phyloP scores from a whole-genome alignment of 2,888 invertebrate species.

The Dermolepida albohirtum region DNA sequence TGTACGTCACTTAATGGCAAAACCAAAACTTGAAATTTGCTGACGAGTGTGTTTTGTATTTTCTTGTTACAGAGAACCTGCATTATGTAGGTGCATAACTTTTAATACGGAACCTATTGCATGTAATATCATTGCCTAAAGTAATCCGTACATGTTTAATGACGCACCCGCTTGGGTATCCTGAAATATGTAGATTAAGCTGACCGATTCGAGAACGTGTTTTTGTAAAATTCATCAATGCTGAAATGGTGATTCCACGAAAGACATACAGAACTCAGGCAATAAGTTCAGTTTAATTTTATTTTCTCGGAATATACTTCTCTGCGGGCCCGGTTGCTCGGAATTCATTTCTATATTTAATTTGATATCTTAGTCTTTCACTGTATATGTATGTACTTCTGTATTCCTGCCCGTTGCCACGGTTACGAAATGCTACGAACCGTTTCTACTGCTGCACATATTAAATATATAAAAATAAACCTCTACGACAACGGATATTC shows the following conservation, averaged over 20 bases:
- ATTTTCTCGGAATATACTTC: constrained; percentile 54
- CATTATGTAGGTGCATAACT: too few relatives aligned
- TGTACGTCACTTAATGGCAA: too few relatives aligned
- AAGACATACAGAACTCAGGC: constrained; percentile 47
- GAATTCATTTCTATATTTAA: constrained; percentile 61
- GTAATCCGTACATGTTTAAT: constrained; percentile 15
- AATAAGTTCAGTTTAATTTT: constrained; percentile 57
- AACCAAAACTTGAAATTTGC: too few relatives aligned
- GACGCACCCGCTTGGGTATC: constrained; percentile 2
- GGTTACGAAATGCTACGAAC: constrained; percentile 30
- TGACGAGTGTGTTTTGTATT: too few relatives aligned
- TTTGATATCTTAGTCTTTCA: constrained; percentile 53
- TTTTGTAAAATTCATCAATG: constrained; percentile 27
- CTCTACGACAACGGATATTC: constrained; percentile 1
- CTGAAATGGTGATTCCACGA: constrained; percentile 17
- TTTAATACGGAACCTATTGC: too few relatives aligned
- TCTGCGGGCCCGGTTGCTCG: constrained; percentile 52
- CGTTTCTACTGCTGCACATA: constrained; percentile 23
- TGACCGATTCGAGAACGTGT: constrained; percentile 17
- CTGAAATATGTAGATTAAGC: constrained; percentile 27
- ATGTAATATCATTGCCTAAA: not conserved
- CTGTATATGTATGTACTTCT: constrained; percentile 18
- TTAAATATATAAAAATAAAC: constrained; percentile 27
- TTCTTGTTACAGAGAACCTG: too few relatives aligned
- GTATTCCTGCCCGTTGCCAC: constrained; percentile 48